Base-by-base conservation (phyloP, 2,797 vertebrate genomes). In the Labeo calbasu region DNA sequence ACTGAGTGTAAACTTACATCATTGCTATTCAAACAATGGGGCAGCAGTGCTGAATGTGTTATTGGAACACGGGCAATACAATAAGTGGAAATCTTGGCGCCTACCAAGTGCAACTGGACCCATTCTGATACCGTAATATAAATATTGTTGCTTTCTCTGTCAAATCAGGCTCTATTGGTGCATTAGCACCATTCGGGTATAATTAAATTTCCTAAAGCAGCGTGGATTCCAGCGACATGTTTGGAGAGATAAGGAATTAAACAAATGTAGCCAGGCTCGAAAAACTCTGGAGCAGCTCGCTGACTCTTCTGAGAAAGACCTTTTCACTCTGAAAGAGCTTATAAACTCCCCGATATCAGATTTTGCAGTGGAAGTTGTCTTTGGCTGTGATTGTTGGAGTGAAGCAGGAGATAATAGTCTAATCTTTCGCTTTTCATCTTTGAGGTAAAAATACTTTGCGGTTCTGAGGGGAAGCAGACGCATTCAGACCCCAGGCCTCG, bases 81-180 rank as follows among this genome's bases (percentile, higher is more conserved):
- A 95, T 96, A 93, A 94, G 91, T 94, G 95, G 95, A 95, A 95
- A 93, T 91, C 87, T 92, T 63, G 75, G 86, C n/a, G 88, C 88
- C 89, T 89, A 92, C 32, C 50, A 70, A 90, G 88, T 84, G 59
- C 55, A 89, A 80, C 84, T 15, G 88, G 84, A 90, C 48, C 76
- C 59, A 85, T 84, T 91, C 79, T 63, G 88, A 94, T 90, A 90
- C 84, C 40, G 87, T 88, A 91, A 85, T 86, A 90, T 93, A 93
- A 95, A 95, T 94, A 94, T 94, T 94, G 93, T 94, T 90, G 81
- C 91, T 90, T 89, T 53, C 79, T 86, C 70, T 84, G 90, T 89
- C 79, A 86, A 86, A 88, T 84, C 86, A 83, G 66, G 71, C 87
- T 63, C 68, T 84, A 85, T 83, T 79, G 88, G 82, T 84, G 73